Conservation (phyloP, 2,888 invertebrate species). For the Acronicta psi region DNA sequence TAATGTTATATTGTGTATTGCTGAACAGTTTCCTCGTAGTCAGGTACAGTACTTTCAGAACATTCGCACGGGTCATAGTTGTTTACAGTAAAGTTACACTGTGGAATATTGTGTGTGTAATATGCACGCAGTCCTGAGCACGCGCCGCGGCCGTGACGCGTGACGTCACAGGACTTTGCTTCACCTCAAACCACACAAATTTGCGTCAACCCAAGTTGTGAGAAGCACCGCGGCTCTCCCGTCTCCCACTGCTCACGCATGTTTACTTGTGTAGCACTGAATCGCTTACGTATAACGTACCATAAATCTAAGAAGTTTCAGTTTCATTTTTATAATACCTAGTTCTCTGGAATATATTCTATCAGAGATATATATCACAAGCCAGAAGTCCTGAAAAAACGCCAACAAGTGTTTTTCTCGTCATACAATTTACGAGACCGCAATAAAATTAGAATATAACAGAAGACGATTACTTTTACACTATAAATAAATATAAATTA, state of each 20-base stretch:
- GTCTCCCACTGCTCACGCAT: not conserved
- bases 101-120: not conserved
- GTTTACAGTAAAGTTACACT: constrained; percentile 13
- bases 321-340: too few relatives aligned
- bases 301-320: too few relatives aligned
- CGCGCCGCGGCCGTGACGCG: constrained; percentile 4
- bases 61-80: not conserved
- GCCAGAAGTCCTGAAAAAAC: too few relatives aligned
- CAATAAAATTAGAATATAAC: too few relatives aligned
- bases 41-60: not conserved
- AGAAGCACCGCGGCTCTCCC: not conserved
- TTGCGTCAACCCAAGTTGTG: constrained; percentile 8
- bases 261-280: not conserved
- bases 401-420: too few relatives aligned
- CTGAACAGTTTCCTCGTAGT: constrained; percentile 6
- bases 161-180: not conserved
- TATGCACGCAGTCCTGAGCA: not conserved
- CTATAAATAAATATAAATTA: too few relatives aligned
- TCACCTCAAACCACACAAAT: constrained; percentile 10
- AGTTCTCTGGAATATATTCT: too few relatives aligned
- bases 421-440: too few relatives aligned
- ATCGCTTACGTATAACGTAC: too few relatives aligned
- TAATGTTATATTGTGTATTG: not conserved
- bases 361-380: too few relatives aligned
- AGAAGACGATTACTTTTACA: too few relatives aligned